Percentiles rank a stretch among this genome's conserved stretches.
These are phyloP conservation scores for Helostoma temminkii DNA, from an alignment of 2,797 vertebrate genomes.

Conservation along the genomic window DNA sequence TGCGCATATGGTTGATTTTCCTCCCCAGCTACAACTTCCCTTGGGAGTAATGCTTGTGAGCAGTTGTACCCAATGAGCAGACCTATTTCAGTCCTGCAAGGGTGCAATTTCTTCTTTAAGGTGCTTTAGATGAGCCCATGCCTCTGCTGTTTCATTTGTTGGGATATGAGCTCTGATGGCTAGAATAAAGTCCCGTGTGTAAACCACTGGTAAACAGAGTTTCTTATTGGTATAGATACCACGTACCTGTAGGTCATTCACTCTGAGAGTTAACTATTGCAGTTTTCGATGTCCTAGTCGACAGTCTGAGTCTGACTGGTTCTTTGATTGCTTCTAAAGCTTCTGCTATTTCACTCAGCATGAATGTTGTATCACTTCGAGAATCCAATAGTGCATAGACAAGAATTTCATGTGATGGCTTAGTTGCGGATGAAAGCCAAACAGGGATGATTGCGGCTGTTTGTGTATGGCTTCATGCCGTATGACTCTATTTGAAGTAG, in stretches of 20 bases:
- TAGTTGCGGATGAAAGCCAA: no score
- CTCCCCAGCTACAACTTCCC: not conserved
- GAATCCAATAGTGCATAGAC: slow-evolving; percentile 25
- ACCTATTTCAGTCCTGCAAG: not conserved
- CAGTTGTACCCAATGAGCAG: not conserved
- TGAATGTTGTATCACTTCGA: slow-evolving; percentile 34
- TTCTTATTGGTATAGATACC: slow-evolving; percentile 22
- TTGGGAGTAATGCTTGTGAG: not conserved
- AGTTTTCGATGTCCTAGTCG: not conserved
- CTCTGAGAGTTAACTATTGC: not conserved
- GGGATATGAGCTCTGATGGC: slow-evolving; percentile 14
- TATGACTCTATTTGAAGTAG: no score
- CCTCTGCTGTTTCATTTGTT: not conserved
- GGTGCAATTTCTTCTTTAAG: not conserved
- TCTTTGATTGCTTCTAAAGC: not conserved
- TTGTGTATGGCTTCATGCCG: no score
- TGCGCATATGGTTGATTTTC: slow-evolving; percentile 9
- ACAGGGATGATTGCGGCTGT: no score
- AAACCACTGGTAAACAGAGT: slow-evolving; percentile 8
- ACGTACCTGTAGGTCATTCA: slow-evolving; percentile 9
- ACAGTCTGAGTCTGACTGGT: slow-evolving; percentile 2
- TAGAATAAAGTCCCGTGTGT: slow-evolving; percentile 20
- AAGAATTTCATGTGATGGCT: no score
- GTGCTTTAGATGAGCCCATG: slow-evolving; percentile 4
- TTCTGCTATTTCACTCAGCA: slow-evolving; percentile 16